Evolutionary conservation across 2,113 vertebrate species (phyloP), one percentile per base, ranked within the genome.

Genomic region (Planiliza haematocheilus): DNA sequence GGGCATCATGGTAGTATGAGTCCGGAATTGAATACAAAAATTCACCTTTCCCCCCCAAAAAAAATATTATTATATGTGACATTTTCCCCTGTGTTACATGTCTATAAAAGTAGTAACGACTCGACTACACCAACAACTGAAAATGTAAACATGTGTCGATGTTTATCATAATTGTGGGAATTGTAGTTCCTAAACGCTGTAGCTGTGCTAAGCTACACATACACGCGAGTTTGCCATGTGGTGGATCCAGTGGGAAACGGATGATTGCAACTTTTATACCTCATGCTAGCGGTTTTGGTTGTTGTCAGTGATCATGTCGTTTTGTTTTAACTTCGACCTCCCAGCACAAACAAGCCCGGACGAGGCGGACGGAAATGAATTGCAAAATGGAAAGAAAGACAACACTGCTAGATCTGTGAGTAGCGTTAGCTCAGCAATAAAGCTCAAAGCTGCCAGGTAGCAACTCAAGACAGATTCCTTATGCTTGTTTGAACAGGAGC

Each of bases 301-400:
- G 42, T 16, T 68, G 4, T 59, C 4, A 36, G 50, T 52, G 49
- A 87, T 74, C 16, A 95, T 95, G 94, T 93, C 92, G 1, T 95
- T 95, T 80, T 90, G 89, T 74, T 95, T 95, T 76, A 93, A 94
- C 71, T 95, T 95, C 43, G 83, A 92, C 39, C 61, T 94, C 34
- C 71, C 86, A 7, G 58, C 53, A 39, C 60, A 82, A 53, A 42
- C 82, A 38, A 43, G 51, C 1, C 10, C n/a, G 1, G 39, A 39
- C 2, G 51, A 52, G 12, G 63, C n/a, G 61, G 67, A 20, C 21
- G 77, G 13, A 46, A 68, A 51, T 18, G 45, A 59, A 3, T 1
- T 24, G 14, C 58, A 73, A 36, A 67, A 55, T 10, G 74, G 55
- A 67, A 72, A 70, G 17, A 62, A 34, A 52, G 59, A 46, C 12